Conservation (phyloP, 2,888 invertebrate species). For the Schizaphis graminum region DNA sequence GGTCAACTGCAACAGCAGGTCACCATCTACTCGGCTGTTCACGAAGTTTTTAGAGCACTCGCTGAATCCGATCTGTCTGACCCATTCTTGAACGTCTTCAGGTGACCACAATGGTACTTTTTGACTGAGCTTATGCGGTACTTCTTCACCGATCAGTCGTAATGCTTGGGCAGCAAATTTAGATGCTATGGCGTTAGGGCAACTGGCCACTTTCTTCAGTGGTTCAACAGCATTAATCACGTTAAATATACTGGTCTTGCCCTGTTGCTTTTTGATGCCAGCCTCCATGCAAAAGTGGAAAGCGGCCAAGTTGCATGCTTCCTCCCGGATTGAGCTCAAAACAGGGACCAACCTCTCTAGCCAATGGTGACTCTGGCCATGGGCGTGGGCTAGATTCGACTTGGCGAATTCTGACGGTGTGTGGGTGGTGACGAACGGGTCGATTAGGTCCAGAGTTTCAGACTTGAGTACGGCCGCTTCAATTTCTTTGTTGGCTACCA, state of each 20-base stretch:
- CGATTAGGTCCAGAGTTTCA: constrained; percentile 95
- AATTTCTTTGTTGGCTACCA: constrained; percentile 97
- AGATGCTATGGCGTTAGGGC: constrained; percentile 97
- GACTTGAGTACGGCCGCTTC: constrained; percentile 96
- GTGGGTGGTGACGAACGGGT: constrained; percentile 95
- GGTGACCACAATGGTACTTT: constrained; percentile 98
- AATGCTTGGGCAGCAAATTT: constrained; percentile 96
- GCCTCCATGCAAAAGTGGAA: constrained; percentile 99
- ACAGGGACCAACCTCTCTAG: constrained; percentile 92
- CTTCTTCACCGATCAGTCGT: constrained; percentile 93
- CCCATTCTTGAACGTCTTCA: constrained; percentile 98
- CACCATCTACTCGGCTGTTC: constrained; percentile 95
- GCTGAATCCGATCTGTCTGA: constrained; percentile 95
- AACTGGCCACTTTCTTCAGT: constrained; percentile 95
- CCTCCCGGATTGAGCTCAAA: constrained; percentile 92
- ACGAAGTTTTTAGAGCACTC: constrained; percentile 87
- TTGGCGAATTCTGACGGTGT: constrained; percentile 95
- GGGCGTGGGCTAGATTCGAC: constrained; percentile 91
- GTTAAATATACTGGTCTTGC: constrained; percentile 89
- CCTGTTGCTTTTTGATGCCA: constrained; percentile 94
- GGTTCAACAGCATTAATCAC: constrained; percentile 97
- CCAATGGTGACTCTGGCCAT: constrained; percentile 97
- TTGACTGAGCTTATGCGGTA: constrained; percentile 97
- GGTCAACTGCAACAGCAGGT: constrained; percentile 90
- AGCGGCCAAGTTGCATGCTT: constrained; percentile 95